phyloP scores from a whole-genome alignment of 1,140 invertebrate species.

The Campoletis sonorensis region DNA sequence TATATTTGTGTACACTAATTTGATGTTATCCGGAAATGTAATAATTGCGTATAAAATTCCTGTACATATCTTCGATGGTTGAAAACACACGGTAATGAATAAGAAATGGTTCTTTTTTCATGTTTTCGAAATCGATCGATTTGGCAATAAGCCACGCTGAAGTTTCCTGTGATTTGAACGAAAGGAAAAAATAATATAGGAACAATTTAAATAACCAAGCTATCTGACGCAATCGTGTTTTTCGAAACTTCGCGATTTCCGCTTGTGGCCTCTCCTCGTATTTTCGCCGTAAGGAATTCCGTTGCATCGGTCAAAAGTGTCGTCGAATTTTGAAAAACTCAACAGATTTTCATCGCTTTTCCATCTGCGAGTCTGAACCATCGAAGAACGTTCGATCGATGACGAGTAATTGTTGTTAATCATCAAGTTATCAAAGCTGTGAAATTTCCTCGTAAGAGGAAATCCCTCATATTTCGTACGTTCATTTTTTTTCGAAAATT shows the following conservation, averaged over 20 bases:
- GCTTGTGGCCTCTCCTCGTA: slow-evolving; percentile 38
- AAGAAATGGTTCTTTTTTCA: too few species aligned
- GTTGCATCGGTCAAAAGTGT: not conserved
- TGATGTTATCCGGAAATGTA: not conserved
- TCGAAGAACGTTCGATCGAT: not conserved
- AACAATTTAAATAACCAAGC: slow-evolving; percentile 24
- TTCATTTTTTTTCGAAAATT: slow-evolving; percentile 11
- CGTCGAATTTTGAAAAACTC: not conserved
- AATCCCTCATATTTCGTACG: not conserved
- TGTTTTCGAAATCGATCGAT: not conserved
- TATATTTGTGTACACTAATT: not conserved
- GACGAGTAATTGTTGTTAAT: slow-evolving; percentile 12
- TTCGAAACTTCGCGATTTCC: slow-evolving; percentile 51
- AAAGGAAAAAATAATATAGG: not conserved
- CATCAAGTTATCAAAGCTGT: slow-evolving; percentile 51
- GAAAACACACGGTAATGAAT: not conserved
- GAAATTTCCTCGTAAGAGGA: slow-evolving; percentile 39
- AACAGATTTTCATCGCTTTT: slow-evolving; percentile 5
- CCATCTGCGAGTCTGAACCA: not conserved
- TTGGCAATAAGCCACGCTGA: not conserved
- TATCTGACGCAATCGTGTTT: slow-evolving; percentile 58
- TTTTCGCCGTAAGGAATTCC: not conserved
- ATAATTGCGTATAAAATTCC: not conserved
- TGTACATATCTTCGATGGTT: not conserved
- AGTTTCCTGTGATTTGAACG: too few species aligned